phyloP scores from a whole-genome alignment of 1,140 invertebrate species.

The Homalodisca vitripennis region DNA sequence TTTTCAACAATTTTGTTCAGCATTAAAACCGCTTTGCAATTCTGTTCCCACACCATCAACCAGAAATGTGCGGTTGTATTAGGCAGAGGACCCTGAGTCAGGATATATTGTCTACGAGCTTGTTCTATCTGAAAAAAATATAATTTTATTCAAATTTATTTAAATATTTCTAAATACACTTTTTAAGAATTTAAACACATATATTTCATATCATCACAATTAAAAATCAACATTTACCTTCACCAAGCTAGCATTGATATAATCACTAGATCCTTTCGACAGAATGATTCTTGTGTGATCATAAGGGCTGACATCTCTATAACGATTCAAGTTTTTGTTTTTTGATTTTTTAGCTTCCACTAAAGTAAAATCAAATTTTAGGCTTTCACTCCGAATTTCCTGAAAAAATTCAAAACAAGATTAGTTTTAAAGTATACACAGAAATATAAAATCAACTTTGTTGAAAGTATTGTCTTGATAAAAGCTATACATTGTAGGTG shows the following conservation, averaged over 20 bases:
- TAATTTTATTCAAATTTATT: no score
- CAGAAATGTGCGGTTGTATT: constrained; percentile 91
- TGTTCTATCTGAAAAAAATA: constrained; percentile 62
- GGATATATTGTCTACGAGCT: constrained; percentile 85
- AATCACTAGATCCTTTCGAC: constrained; percentile 70
- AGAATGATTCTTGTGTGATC: constrained; percentile 89
- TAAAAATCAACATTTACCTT: constrained; percentile 55
- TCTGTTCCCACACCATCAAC: constrained; percentile 98
- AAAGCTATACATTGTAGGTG: no score
- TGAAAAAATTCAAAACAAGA: constrained; percentile 44
- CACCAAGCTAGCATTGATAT: constrained; percentile 93
- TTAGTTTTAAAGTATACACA: no score
- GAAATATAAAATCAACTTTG: no score
- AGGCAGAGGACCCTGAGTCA: constrained; percentile 88
- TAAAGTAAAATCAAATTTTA: constrained; percentile 63
- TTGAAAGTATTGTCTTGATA: no score
- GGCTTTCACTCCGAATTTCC: constrained; percentile 61
- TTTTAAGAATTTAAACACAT: no score
- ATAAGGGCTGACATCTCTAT: constrained; percentile 93
- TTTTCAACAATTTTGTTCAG: constrained; percentile 95
- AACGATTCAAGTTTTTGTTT: constrained; percentile 84
- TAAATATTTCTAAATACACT: no score
- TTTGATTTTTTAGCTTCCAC: constrained; percentile 74
- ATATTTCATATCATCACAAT: no score
- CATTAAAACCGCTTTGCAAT: constrained; percentile 88